These are phyloP conservation scores for Choristoneura fumiferana DNA, from an alignment of 1,140 invertebrate genomes.

Conservation along the genomic window DNA sequence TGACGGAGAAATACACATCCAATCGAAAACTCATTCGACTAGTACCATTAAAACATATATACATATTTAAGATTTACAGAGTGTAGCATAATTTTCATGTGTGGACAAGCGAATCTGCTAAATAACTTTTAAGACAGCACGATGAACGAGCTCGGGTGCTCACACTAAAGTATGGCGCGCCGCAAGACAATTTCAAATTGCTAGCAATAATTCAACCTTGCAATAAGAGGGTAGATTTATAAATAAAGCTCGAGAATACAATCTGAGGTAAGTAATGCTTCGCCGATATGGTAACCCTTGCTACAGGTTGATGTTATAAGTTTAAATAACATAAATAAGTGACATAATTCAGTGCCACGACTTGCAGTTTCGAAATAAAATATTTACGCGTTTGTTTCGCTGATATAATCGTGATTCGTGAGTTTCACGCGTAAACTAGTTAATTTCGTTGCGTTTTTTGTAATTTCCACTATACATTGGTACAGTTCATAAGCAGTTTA, in stretches of 20 bases:
- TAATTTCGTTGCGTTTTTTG: constrained; percentile 31
- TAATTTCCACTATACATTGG: constrained; percentile 43
- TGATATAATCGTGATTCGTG: too few species aligned
- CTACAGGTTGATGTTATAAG: too few species aligned
- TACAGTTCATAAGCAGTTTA: constrained; percentile 32
- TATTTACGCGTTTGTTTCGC: too few species aligned
- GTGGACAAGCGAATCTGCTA: constrained; percentile 28
- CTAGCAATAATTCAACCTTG: constrained; percentile 61
- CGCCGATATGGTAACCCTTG: constrained; percentile 3
- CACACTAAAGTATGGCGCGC: constrained; percentile 24
- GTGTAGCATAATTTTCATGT: constrained; percentile 21
- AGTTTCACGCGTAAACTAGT: constrained; percentile 1
- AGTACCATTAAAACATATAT: constrained; percentile 4
- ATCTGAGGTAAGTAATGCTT: constrained; percentile 41
- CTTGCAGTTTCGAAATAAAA: too few species aligned
- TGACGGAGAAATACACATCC: too few species aligned
- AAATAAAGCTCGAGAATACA: constrained; percentile 55
- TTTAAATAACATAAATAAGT: too few species aligned
- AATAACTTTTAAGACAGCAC: constrained; percentile 26
- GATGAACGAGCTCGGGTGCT: neutral
- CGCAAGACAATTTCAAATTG: constrained; percentile 71
- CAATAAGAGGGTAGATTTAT: constrained; percentile 67
- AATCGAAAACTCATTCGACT: neutral
- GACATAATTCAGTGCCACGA: too few species aligned
- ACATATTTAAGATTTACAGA: constrained; percentile 11